Percentiles rank a stretch among this genome's conserved stretches.
Conservation (phyloP, 1,140 invertebrate genomes). For the Lethrus apterus region DNA sequence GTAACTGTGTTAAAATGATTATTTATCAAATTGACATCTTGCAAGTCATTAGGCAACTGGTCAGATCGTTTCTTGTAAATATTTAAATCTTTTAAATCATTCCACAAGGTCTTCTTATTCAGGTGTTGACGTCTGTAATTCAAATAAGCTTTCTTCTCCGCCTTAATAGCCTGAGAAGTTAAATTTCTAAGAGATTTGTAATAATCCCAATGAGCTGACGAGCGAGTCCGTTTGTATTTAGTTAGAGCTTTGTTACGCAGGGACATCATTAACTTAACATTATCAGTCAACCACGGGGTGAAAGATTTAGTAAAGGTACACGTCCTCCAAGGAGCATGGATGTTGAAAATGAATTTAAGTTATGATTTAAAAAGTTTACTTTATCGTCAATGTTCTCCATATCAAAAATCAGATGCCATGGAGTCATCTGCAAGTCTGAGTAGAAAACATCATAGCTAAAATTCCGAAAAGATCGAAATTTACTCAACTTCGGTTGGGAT, state of each 20-base stretch:
- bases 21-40: too few species aligned
- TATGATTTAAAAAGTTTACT: constrained; percentile 5
- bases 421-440: not conserved
- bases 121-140: too few species aligned
- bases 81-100: too few species aligned
- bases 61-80: too few species aligned
- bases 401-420: constrained; percentile 3
- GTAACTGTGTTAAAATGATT: too few species aligned
- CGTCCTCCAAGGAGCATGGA: constrained; percentile 1
- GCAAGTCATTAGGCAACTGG: too few species aligned
- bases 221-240: constrained; percentile 3
- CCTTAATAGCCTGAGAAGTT: not conserved
- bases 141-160: constrained; percentile 6
- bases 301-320: not conserved
- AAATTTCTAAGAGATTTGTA: constrained; percentile 6
- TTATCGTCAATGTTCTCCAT: constrained; percentile 5
- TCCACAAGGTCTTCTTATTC: too few species aligned
- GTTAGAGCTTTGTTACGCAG: not conserved
- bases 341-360: constrained; percentile 1
- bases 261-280: constrained; percentile 3
- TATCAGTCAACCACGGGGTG: constrained; percentile 5
- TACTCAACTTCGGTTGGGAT: not conserved
- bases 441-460: constrained; percentile 4
- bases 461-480: not conserved
- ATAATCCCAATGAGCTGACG: constrained; percentile 5